These are phyloP conservation scores for Rhopalosiphum nymphaeae DNA, from an alignment of 2,888 invertebrate species.

Conservation along the genomic window DNA sequence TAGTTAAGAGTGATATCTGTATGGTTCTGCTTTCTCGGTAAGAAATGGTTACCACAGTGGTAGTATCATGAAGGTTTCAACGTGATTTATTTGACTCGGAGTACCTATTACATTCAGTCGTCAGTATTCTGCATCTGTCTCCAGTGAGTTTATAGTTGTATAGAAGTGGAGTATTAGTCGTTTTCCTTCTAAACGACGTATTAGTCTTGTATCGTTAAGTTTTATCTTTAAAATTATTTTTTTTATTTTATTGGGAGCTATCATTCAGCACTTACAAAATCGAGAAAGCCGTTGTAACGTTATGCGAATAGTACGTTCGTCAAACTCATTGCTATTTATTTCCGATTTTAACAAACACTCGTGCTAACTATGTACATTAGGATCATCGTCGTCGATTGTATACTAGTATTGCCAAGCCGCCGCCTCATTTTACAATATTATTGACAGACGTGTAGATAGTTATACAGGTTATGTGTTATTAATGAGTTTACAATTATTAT, in stretches of 20 bases:
- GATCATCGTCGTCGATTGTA: neutral
- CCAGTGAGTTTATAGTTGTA: neutral
- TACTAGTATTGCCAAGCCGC: neutral
- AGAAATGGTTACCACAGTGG: neutral
- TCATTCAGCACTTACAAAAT: neutral
- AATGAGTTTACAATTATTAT: neutral
- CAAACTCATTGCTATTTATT: neutral
- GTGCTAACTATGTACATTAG: neutral
- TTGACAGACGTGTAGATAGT: neutral
- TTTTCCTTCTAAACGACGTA: neutral
- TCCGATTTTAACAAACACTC: neutral
- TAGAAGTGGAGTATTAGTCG: neutral
- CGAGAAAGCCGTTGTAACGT: neutral
- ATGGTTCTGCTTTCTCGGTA: neutral
- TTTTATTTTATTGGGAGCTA: neutral
- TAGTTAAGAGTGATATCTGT: neutral
- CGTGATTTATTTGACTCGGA: neutral
- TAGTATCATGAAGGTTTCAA: neutral
- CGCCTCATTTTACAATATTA: neutral
- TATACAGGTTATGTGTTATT: neutral
- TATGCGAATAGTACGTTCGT: neutral
- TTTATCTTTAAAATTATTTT: neutral
- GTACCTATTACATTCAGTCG: neutral
- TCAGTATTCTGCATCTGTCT: neutral
- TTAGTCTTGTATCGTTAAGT: neutral